Evolutionary conservation across 2,797 vertebrate species (phyloP).

Genomic region (Nasua narica): DNA sequence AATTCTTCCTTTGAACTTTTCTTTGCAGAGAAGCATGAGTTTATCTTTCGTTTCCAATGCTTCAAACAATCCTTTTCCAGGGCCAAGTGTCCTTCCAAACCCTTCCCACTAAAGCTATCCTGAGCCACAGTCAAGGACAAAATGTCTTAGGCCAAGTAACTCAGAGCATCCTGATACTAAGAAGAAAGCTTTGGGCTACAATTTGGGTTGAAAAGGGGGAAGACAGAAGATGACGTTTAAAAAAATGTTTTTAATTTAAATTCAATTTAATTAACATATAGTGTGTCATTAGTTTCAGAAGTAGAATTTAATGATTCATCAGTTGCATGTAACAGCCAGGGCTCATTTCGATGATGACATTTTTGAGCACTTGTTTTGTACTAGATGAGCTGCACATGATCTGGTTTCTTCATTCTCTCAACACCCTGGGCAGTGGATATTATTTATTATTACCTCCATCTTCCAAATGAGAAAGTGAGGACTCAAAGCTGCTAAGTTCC

Average conservation of each 20-base stretch:
- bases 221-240: background rate
- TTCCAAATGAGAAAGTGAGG: background rate
- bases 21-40: background rate
- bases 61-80: background rate
- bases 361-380: background rate
- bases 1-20: background rate
- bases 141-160: background rate
- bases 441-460: background rate
- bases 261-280: background rate
- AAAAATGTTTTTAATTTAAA: background rate
- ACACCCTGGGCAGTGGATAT: background rate
- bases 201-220: background rate
- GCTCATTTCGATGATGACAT: background rate
- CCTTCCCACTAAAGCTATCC: background rate
- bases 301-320: too few relatives aligned
- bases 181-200: background rate
- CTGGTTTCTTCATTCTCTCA: background rate
- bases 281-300: background rate
- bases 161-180: background rate
- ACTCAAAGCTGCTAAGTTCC: background rate
- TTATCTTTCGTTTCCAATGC: background rate
- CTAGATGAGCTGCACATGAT: background rate
- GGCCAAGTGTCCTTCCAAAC: background rate
- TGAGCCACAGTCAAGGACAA: background rate
- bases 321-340: too few relatives aligned